A percentile compares a stretch with the other conserved stretches of the same genome.
Evolutionary conservation across 1,140 invertebrate species (phyloP).

Genomic region (Reticulitermes speratus): DNA sequence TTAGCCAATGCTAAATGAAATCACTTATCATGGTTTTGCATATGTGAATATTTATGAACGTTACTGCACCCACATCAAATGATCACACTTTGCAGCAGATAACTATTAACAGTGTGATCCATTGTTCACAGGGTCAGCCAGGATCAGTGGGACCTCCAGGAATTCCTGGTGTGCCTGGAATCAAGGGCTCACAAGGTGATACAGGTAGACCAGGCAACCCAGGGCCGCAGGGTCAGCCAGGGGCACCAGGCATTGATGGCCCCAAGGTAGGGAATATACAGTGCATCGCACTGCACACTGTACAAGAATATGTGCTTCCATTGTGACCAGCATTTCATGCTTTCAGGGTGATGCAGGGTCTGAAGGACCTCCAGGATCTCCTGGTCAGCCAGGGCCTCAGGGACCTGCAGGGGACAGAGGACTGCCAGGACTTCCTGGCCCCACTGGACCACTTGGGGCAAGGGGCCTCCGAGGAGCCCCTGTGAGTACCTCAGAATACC

Average conservation of each 20-base stretch:
- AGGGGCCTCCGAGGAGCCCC: constrained; percentile 45
- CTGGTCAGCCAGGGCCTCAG: constrained; percentile 60
- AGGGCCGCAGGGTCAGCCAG: constrained; percentile 69
- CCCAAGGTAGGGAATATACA: constrained; percentile 45
- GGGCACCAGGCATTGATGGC: constrained; percentile 65
- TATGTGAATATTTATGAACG: no score
- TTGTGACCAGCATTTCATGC: neutral
- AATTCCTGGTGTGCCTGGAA: constrained; percentile 65
- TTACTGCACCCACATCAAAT: no score
- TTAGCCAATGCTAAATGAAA: no score
- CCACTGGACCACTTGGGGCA: constrained; percentile 54
- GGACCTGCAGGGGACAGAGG: constrained; percentile 71
- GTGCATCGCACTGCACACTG: neutral
- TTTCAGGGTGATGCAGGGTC: constrained; percentile 62
- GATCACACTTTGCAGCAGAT: no score
- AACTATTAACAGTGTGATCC: no score
- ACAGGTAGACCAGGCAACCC: constrained; percentile 64
- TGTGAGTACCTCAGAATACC: constrained; percentile 36
- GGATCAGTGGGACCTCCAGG: constrained; percentile 61
- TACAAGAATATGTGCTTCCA: neutral
- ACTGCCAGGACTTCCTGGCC: constrained; percentile 60
- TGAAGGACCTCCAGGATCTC: constrained; percentile 65
- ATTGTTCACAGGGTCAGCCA: constrained; percentile 54
- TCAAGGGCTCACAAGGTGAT: constrained; percentile 72
- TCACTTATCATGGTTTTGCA: no score